Evolutionary conservation across 2,888 invertebrate genomes (phyloP).

Genomic region (Cyrtodaria siliqua): DNA sequence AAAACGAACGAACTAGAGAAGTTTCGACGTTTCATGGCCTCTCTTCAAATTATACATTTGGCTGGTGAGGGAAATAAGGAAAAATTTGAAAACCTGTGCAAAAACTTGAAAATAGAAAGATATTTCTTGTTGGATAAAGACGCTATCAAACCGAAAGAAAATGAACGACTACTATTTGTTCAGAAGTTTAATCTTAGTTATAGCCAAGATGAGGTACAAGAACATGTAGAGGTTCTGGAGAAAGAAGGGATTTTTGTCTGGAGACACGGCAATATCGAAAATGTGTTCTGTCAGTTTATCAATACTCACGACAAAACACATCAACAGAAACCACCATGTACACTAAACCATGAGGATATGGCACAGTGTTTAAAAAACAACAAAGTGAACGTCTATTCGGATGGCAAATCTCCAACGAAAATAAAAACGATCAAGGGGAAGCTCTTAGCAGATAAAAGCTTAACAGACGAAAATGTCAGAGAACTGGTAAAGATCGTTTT

Average conservation of each 20-base stretch:
- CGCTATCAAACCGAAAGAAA: background rate
- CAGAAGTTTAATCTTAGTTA: background rate
- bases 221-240: constrained; percentile 1
- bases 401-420: no score
- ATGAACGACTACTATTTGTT: background rate
- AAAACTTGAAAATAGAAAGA: constrained; percentile 1
- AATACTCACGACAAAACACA: no score
- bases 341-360: no score
- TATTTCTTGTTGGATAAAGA: constrained; percentile 19
- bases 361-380: background rate
- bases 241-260: constrained; percentile 14
- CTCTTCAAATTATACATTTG: constrained; percentile 6
- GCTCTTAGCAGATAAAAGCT: no score
- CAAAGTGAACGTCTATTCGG: background rate
- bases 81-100: constrained; percentile 6
- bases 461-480: no score
- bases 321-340: no score
- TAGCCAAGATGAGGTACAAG: background rate
- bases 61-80: constrained; percentile 8
- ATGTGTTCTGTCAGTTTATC: background rate
- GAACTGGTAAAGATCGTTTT: no score
- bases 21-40: background rate
- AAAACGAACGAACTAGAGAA: background rate
- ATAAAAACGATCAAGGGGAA: no score
- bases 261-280: background rate